Evolutionary conservation across 30 jellyfish, hydroid and myxozoan species (phyloP), one percentile per base, ranked within the genome.

Genomic region (Pelagia noctiluca): DNA sequence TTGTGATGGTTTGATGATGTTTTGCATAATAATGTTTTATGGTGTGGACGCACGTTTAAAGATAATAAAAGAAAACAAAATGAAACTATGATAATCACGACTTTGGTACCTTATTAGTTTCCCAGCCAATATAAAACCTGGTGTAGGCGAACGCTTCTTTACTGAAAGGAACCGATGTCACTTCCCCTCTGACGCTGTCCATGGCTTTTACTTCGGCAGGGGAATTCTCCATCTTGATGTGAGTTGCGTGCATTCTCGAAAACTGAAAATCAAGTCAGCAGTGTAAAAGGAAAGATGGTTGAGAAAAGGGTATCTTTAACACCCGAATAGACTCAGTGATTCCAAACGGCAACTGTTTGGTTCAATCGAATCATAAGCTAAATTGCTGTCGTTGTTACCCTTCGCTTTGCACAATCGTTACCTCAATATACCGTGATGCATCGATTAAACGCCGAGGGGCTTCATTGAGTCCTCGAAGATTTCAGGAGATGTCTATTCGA

Each of bases 31-130:
- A 69, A 7, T 24, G 5, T 22, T 16, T 65, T 7, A 11, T 30
- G 13, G 64, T 65, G 18, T 25, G 24, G 12, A 34, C n/a, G 65
- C 18, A 69, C 82, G 13, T 19, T 29, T 69, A 31, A 32, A 37
- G 63, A n/a, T n/a, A n/a, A n/a, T n/a, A n/a, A n/a, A n/a, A n/a
- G n/a, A n/a, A n/a, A n/a, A n/a, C n/a, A n/a, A n/a, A n/a, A n/a
- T n/a, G n/a, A n/a, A n/a, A n/a, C n/a, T n/a, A n/a, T n/a, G n/a
- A n/a, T n/a, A n/a, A n/a, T n/a, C n/a, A n/a, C n/a, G n/a, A n/a
- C n/a, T n/a, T n/a, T 53, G 12, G 0, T 69, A 88, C 97, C 93
- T 89, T 89, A 66, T 89, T 82, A 0, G 97, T 89, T 31, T 89
- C 94, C 97, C 97, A 89, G 36, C 87, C 86, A 29, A 89, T 64